Percentiles rank a stretch among this genome's conserved stretches.
These are phyloP conservation scores for Erythrolamprus reginae DNA, from an alignment of 2,113 vertebrate species.

Conservation along the genomic window DNA sequence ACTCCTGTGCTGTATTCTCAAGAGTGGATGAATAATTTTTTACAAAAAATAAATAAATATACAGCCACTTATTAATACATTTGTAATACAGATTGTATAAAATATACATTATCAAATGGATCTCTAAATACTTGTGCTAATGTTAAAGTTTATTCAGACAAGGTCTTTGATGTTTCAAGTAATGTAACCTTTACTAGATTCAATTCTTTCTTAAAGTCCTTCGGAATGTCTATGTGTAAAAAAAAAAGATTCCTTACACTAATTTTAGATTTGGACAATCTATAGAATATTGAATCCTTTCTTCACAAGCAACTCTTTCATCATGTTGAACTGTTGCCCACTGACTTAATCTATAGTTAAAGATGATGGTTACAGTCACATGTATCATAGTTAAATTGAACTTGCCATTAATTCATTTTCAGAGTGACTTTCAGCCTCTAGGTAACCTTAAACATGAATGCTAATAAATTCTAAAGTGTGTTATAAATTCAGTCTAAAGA, in stretches of 20 bases:
- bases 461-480: background rate
- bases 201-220: background rate
- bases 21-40: background rate
- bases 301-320: background rate
- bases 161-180: background rate
- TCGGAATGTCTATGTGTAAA: background rate
- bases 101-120: background rate
- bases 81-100: background rate
- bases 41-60: background rate
- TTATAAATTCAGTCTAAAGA: background rate
- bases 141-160: background rate
- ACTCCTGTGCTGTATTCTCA: background rate
- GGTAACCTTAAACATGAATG: background rate
- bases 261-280: background rate
- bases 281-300: background rate
- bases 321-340: background rate
- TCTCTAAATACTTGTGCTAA: background rate
- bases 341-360: background rate
- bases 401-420: background rate
- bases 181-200: background rate
- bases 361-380: background rate
- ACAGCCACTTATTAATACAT: background rate
- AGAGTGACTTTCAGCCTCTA: background rate
- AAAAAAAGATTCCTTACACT: background rate
- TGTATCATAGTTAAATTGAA: background rate